Evolutionary conservation across 2,888 invertebrate genomes (phyloP).

Genomic region (Muscina levida): DNA sequence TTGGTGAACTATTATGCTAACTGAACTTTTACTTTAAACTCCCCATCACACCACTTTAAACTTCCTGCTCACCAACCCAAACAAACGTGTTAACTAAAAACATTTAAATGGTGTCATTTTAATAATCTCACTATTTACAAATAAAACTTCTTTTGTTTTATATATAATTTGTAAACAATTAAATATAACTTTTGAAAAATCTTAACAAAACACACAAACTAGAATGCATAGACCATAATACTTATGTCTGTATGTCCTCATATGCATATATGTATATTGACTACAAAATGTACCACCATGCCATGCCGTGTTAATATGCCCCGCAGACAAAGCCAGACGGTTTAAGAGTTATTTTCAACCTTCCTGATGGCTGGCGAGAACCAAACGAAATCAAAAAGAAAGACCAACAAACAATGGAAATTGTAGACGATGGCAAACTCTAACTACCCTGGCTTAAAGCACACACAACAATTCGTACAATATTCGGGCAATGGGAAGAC

Average conservation of each 20-base stretch:
- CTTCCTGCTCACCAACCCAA: too few species aligned
- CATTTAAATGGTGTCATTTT: too few species aligned
- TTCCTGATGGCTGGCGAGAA: conserved; percentile 14
- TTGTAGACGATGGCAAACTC: conserved; percentile 36
- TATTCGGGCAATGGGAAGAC: conserved; percentile 43
- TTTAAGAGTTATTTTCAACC: conserved; percentile 49
- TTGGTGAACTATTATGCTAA: too few species aligned
- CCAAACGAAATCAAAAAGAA: conserved; percentile 20
- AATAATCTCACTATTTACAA: too few species aligned
- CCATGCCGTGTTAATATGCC: conserved; percentile 48
- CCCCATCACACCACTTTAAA: too few species aligned
- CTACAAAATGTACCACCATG: conserved; percentile 52
- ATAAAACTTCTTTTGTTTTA: too few species aligned
- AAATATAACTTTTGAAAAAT: too few species aligned
- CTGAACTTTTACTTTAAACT: too few species aligned
- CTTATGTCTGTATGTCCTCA: not conserved
- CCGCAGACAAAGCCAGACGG: conserved; percentile 51
- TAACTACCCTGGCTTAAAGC: conserved; percentile 38
- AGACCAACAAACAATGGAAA: conserved; percentile 37
- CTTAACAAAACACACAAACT: too few species aligned
- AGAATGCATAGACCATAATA: not conserved
- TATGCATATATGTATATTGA: conserved; percentile 9
- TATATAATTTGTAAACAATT: too few species aligned
- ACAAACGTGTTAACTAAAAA: too few species aligned
- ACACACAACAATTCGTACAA: not conserved